Evolutionary conservation across 2,113 vertebrate genomes (phyloP).

Genomic region (Pelodiscus sinensis): DNA sequence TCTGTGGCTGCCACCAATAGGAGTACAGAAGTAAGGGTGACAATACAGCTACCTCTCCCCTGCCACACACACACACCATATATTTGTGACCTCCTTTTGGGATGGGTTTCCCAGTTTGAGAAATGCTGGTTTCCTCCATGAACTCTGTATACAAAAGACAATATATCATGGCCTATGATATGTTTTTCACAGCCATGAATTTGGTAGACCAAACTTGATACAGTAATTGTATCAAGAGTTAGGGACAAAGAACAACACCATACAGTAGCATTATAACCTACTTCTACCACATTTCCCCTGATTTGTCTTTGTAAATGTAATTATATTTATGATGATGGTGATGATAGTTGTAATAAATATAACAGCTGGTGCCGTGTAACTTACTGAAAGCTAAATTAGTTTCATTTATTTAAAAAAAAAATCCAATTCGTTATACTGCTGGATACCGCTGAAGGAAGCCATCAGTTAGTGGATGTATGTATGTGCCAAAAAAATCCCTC

Average conservation of each 20-base stretch:
- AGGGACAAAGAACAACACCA: not conserved
- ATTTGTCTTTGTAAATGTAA: constrained; percentile 55
- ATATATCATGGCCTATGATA: too few relatives aligned
- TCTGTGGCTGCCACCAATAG: too few relatives aligned
- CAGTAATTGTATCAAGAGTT: not conserved
- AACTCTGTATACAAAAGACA: too few relatives aligned
- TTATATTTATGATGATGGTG: constrained; percentile 40
- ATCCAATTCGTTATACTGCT: constrained; percentile 40
- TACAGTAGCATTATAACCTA: not conserved
- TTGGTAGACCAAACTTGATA: not conserved
- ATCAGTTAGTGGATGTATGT: not conserved
- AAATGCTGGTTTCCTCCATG: too few relatives aligned
- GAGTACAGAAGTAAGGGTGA: too few relatives aligned
- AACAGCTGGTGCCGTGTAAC: constrained; percentile 59
- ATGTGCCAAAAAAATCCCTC: not conserved
- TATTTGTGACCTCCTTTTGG: too few relatives aligned
- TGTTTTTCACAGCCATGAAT: too few relatives aligned
- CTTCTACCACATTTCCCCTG: not conserved
- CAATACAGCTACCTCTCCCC: too few relatives aligned
- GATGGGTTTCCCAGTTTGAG: too few relatives aligned
- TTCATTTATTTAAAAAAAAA: constrained; percentile 50
- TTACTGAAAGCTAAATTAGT: constrained; percentile 54
- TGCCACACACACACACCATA: too few relatives aligned
- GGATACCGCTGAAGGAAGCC: constrained; percentile 19
- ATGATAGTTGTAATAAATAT: constrained; percentile 34